phyloP scores from a whole-genome alignment of 2,888 invertebrate species.

The Lypha dubia region DNA sequence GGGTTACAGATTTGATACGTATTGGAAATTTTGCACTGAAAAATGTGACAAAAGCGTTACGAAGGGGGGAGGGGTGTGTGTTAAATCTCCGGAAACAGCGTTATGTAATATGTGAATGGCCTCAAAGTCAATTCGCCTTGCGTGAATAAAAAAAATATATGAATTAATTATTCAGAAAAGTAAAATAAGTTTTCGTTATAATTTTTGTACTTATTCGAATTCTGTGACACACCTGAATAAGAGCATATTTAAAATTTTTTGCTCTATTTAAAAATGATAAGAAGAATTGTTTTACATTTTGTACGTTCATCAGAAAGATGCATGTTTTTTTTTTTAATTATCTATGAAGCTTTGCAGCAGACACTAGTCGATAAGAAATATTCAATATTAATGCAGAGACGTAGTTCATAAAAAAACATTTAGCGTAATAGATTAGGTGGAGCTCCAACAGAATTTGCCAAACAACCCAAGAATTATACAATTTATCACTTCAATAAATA shows the following conservation, averaged over 20 bases:
- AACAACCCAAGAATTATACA: no score
- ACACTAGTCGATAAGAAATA: slow-evolving; percentile 54
- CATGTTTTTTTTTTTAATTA: slow-evolving; percentile 54
- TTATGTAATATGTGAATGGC: no score
- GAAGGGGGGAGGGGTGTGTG: no score
- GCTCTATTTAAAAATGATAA: slow-evolving; percentile 12
- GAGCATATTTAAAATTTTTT: slow-evolving; percentile 1
- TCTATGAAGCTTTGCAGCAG: slow-evolving; percentile 32
- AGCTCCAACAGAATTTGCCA: not conserved
- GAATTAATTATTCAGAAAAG: not conserved
- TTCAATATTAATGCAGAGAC: slow-evolving; percentile 31
- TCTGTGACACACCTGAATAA: not conserved
- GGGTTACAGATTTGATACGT: no score
- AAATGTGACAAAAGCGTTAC: no score
- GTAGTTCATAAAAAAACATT: not conserved
- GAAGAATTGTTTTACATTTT: slow-evolving; percentile 28
- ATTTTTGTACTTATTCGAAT: not conserved
- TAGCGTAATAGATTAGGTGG: not conserved
- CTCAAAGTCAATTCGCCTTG: no score
- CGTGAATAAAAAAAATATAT: no score
- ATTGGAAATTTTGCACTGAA: no score
- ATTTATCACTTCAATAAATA: no score
- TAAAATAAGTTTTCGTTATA: not conserved
- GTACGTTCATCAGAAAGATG: slow-evolving; percentile 5
- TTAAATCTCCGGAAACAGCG: no score